Conservation (phyloP, 2,888 invertebrate genomes). For the Acanthosepion pharaonis region DNA sequence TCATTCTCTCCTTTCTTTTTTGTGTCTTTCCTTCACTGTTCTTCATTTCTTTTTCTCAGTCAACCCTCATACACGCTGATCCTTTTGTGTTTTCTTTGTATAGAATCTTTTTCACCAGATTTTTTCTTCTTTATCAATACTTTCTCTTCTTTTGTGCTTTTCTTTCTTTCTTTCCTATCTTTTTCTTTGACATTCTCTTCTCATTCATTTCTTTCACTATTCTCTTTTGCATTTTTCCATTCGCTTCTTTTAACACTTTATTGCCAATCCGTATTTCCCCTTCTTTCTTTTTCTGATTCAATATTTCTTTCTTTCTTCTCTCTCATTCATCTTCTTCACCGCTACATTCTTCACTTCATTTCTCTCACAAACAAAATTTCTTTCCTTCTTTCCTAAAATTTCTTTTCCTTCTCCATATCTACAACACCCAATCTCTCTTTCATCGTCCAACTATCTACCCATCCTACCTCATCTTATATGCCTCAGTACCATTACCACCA, state of each 20-base stretch:
- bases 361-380: neutral
- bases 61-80: neutral
- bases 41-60: neutral
- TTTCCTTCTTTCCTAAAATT: conserved; percentile 41
- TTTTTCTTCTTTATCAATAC: neutral
- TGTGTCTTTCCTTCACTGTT: conserved; percentile 52
- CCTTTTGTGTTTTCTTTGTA: neutral
- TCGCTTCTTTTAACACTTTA: neutral
- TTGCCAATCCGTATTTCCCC: neutral
- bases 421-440: conserved; percentile 63
- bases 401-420: neutral
- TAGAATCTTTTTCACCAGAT: neutral
- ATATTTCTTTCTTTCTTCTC: neutral
- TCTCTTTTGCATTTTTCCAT: conserved; percentile 49
- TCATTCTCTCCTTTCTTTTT: conserved; percentile 37
- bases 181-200: conserved; percentile 69
- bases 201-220: neutral
- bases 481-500: neutral
- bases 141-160: neutral
- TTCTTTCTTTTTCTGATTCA: neutral
- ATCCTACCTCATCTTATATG: neutral
- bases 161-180: conserved; percentile 60
- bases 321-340: neutral
- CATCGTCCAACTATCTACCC: conserved; percentile 34
- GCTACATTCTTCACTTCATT: neutral